Evolutionary conservation across 2,113 vertebrate species (phyloP), one percentile per base, ranked within the genome.

Genomic region (Polyodon spathula): DNA sequence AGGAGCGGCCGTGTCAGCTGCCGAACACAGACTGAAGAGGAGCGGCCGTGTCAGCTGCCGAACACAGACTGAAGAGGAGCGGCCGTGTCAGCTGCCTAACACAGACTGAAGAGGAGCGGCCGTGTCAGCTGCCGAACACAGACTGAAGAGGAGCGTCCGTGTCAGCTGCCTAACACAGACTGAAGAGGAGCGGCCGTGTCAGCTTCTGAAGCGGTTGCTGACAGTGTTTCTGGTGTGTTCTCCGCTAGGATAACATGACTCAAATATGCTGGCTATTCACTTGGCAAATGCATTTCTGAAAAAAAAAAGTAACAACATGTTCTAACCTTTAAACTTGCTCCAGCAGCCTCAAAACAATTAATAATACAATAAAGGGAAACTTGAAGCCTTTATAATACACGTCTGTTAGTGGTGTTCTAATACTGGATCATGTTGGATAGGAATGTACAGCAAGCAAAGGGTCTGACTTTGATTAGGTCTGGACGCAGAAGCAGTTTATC

Each of bases 281-380:
- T 16, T 16, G 37, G 53, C 53, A 37, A 54, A 54, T 54, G 15
- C 12, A 54, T 54, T 54, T 54, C 53, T 54, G n/a, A 17, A 10
- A 54, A 54, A 54, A 54, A 54, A 16, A 54, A 54, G 15, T 54
- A 54, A 54, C 27, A 37, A 37, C 53, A 54, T 27, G 16, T 54
- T 16, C 53, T 54, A 16, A 54, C 53, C 53, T 54, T 16, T 54
- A 16, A 54, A 37, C 6, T 54, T 12, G 53, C 53, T 54, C 53
- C 53, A 54, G 53, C 37, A 37, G 11, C 7, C 15, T 16, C 15
- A 17, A 16, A 54, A 54, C 15, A 54, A 6, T 16, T 16, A 16
- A 9, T 54, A 2, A 54, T n/a, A 50, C 46, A 50, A 5, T 50
- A 14, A 50, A 50, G 46, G 11, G 10, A 50, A 8, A 50, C 5